A percentile compares a stretch with the other conserved stretches of the same genome.
Evolutionary conservation across 2,888 invertebrate species (phyloP).

Genomic region (Drosophila cognata): DNA sequence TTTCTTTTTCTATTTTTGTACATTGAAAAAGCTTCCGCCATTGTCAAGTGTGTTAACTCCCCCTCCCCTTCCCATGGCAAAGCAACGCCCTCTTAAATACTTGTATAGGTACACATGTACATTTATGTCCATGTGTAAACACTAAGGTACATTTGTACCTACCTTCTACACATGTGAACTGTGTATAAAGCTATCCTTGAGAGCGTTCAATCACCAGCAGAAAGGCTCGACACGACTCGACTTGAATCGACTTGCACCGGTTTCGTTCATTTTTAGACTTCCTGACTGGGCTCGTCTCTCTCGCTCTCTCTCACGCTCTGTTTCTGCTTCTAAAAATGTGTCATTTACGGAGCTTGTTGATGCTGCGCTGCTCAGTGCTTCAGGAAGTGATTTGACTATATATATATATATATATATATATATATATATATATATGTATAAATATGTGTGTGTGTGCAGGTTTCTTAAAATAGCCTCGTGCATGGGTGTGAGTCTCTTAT

Average conservation of each 20-base stretch:
- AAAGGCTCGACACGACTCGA: slow-evolving; percentile 8
- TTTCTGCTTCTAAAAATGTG: slow-evolving; percentile 61
- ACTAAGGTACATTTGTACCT: neutral
- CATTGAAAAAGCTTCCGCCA: slow-evolving; percentile 54
- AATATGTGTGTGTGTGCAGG: slow-evolving; percentile 7
- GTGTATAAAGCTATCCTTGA: slow-evolving; percentile 65
- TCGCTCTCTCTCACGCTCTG: neutral
- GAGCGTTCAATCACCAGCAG: slow-evolving; percentile 72
- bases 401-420: neutral
- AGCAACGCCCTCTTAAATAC: slow-evolving; percentile 27
- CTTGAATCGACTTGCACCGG: slow-evolving; percentile 39
- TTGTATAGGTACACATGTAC: neutral
- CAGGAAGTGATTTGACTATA: slow-evolving; percentile 33
- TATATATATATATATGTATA: neutral
- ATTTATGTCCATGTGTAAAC: neutral
- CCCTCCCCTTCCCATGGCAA: neutral
- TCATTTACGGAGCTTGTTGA: slow-evolving; percentile 59
- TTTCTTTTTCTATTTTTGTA: slow-evolving; percentile 6
- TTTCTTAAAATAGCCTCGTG: slow-evolving; percentile 56
- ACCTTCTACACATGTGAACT: slow-evolving; percentile 13
- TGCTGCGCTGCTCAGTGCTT: slow-evolving; percentile 1
- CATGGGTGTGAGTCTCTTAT: slow-evolving; percentile 6
- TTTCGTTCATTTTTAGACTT: slow-evolving; percentile 60
- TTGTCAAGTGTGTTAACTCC: slow-evolving; percentile 61
- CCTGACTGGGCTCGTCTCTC: slow-evolving; percentile 59